These are phyloP conservation scores for Heliothis virescens DNA, from an alignment of 1,140 invertebrate genomes.

Conservation along the genomic window DNA sequence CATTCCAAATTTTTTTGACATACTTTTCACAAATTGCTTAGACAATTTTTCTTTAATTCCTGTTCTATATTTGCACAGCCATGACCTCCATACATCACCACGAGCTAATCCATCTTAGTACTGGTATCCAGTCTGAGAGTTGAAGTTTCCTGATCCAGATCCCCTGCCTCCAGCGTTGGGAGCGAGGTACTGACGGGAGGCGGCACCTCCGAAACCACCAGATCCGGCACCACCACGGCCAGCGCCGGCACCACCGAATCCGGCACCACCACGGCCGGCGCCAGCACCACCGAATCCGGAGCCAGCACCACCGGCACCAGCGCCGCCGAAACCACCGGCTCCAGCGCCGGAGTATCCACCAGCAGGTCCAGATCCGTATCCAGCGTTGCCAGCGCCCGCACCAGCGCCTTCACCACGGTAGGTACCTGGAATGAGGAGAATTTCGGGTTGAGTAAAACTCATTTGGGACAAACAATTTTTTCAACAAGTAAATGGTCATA, in stretches of 20 bases:
- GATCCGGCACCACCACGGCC: conserved; percentile 49
- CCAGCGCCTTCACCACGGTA: conserved; percentile 79
- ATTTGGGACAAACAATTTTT: neutral
- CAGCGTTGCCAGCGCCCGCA: conserved; percentile 50
- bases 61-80: conserved; percentile 43
- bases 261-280: conserved; percentile 47
- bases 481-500: neutral
- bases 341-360: conserved; percentile 52
- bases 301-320: conserved; percentile 49
- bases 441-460: neutral
- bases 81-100: conserved; percentile 51
- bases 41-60: neutral
- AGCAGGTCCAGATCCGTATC: conserved; percentile 52
- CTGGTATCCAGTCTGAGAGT: conserved; percentile 78
- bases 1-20: neutral
- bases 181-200: conserved; percentile 78
- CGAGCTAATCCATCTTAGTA: conserved; percentile 62
- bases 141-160: conserved; percentile 80
- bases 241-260: conserved; percentile 43
- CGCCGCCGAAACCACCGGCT: conserved; percentile 42
- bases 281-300: conserved; percentile 53
- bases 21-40: neutral
- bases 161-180: conserved; percentile 75
- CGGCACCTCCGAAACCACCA: conserved; percentile 64
- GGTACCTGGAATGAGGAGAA: conserved; percentile 62